Evolutionary conservation across 2,888 invertebrate genomes (phyloP), one percentile per base, ranked within the genome.

Genomic region (Seira ritae): DNA sequence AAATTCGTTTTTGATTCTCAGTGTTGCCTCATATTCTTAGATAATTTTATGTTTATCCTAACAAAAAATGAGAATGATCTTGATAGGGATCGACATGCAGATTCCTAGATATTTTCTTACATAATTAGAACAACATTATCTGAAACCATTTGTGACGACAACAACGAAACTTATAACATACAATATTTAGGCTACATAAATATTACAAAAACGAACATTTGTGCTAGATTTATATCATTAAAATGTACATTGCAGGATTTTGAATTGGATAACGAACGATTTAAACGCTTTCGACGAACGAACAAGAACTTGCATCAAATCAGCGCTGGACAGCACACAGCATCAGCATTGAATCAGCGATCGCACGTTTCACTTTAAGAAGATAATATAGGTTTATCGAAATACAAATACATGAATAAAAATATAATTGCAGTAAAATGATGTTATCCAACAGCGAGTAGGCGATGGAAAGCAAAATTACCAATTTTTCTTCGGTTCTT

Each of bases 401-500:
- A 50, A 50, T 71, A 19, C 42, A 70, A 46, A 37, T 37, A 42
- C 17, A 15, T 17, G 10, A 46, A 12, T 46, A 17, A 60, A 60
- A n/a, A 20, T 55, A 72, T 73, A 69, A 55, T 31, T 23, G 17
- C 46, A 68, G 67, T n/a, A 69, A 69, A 46, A 70, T 46, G 42
- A 46, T 15, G 50, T 71, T 81, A 81, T 81, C 81, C 81, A 76
- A 81, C 81, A 55, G 81, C 81, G 71, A 76, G 81, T 66, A 81
- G 81, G 12, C 81, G 81, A 67, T 81, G 81, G 31, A 81, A 81
- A 71, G 76, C 81, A 76, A 70, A 78, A 84, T 74, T 79, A 85
- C 85, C 81, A 71, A 82, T 85, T 82, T 80, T 81, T 78, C 85
- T 78, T 68, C 85, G 78, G 62, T 85, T 85, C 66, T 85, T 85